A percentile compares a stretch with the other conserved stretches of the same genome.
Conservation (phyloP, 2,113 vertebrate genomes). For the Onychorhynchus coronatus region DNA sequence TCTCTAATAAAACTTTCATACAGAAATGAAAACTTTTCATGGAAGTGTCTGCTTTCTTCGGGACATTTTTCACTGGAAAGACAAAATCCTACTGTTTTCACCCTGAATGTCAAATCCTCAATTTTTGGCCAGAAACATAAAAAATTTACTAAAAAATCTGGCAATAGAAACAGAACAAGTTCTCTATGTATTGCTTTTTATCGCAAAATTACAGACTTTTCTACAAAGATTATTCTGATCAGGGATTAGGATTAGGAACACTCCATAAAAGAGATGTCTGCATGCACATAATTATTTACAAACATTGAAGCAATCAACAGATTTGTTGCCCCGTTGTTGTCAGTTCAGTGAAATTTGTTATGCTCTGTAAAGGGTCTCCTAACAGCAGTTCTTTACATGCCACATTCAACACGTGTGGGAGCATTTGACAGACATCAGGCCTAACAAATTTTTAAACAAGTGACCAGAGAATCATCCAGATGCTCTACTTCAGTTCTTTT, state of each 20-base stretch:
- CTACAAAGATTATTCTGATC: not conserved
- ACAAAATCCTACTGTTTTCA: not conserved
- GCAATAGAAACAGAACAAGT: not conserved
- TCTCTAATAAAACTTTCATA: constrained; percentile 1
- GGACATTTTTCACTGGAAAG: not conserved
- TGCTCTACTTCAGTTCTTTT: not conserved
- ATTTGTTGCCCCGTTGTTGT: not conserved
- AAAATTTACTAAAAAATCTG: not conserved
- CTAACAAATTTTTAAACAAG: not conserved
- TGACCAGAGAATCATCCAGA: not conserved
- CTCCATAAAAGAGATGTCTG: not conserved
- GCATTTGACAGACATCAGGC: not conserved
- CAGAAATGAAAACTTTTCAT: not conserved
- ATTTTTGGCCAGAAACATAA: not conserved
- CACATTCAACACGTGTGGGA: not conserved
- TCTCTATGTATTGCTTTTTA: not conserved
- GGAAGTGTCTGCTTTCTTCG: not conserved
- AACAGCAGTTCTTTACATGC: not conserved
- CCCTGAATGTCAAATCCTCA: not conserved
- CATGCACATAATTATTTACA: not conserved
- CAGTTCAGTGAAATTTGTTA: not conserved
- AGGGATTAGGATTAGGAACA: not conserved
- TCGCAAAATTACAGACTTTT: not conserved
- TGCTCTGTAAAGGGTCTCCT: not conserved
- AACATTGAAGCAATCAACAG: not conserved